These are phyloP conservation scores for Agelas oroides DNA, from an alignment of 37 sponge, comb jelly and placozoan species.

Conservation along the genomic window DNA sequence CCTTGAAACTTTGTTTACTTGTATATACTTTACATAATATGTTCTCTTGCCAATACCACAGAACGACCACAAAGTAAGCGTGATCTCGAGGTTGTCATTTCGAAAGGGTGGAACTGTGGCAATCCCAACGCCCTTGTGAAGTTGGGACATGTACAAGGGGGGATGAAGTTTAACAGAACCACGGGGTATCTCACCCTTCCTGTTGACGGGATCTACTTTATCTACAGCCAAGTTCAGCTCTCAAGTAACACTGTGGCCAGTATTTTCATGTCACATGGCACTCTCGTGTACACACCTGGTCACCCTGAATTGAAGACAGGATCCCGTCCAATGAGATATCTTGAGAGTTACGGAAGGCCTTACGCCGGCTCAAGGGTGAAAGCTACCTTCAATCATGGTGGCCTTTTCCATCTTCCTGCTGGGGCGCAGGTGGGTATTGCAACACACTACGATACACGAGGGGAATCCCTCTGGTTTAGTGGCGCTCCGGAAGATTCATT, in stretches of 20 bases:
- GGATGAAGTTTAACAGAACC: slow-evolving; percentile 49
- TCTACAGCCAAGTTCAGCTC: slow-evolving; percentile 66
- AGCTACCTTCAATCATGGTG: slow-evolving; percentile 46
- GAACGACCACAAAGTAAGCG: too few relatives aligned
- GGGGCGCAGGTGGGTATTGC: slow-evolving; percentile 30
- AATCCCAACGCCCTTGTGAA: too few relatives aligned
- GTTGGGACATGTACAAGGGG: slow-evolving; percentile 45
- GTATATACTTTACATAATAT: too few relatives aligned
- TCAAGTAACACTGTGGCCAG: not conserved
- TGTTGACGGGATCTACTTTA: slow-evolving; percentile 52
- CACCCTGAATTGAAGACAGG: too few relatives aligned
- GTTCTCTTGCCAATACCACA: too few relatives aligned
- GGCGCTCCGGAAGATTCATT: not conserved
- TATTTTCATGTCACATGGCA: too few relatives aligned
- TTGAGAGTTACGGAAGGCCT: too few relatives aligned
- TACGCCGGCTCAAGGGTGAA: too few relatives aligned
- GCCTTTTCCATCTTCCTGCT: slow-evolving; percentile 48
- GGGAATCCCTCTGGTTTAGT: not conserved
- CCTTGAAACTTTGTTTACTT: too few relatives aligned
- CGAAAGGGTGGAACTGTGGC: slow-evolving; percentile 23
- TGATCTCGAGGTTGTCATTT: not conserved
- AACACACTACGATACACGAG: not conserved
- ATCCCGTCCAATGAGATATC: too few relatives aligned
- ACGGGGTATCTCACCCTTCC: slow-evolving; percentile 61
- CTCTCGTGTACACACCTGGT: too few relatives aligned